Evolutionary conservation across 1,140 invertebrate species (phyloP), one percentile per base, ranked within the genome.

Genomic region (Lanistes nyassanus): DNA sequence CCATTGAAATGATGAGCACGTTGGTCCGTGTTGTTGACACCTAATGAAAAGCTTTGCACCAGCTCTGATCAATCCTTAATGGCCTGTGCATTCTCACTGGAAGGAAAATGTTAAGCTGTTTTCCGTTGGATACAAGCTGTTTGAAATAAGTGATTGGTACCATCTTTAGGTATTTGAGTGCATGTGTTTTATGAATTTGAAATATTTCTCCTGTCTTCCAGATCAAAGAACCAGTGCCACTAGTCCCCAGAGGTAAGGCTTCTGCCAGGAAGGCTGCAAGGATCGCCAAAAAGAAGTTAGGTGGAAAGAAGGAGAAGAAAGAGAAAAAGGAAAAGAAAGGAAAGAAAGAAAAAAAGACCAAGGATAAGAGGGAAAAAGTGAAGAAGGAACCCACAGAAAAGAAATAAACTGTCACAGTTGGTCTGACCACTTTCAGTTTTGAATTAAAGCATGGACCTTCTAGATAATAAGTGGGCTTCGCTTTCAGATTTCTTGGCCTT

Each of bases 171-270:
- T 53, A 39, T 31, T n/a, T 55, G n/a, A 42, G 5, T 34, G 29
- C 16, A 75, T 7, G 7, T 16, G 29, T 51, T 73, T 75, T 39
- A 53, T 56, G 21, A 4, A 26, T 13, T 69, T 36, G 26, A 34
- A n/a, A 11, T 26, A 58, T 13, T 47, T 47, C 58, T 60, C 19
- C 70, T 42, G 11, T 64, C 23, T 78, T 78, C 1, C 77, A 81
- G 80, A 77, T 81, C 34, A 81, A 66, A 39, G 69, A 75, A n/a
- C 77, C 67, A 5, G 58, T 81, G 31, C 70, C 75, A 23, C 75
- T 68, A 36, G 31, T 75, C 3, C 75, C 75, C 26, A 73, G 77
- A 56, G 70, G 76, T 26, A 83, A 81, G 53, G 72, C 75, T 58
- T 76, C 76, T 60, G 62, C 69, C 26, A 73, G 36, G 39, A 81